Conservation (phyloP, 2,888 invertebrate species). For the Nomada ferruginata region DNA sequence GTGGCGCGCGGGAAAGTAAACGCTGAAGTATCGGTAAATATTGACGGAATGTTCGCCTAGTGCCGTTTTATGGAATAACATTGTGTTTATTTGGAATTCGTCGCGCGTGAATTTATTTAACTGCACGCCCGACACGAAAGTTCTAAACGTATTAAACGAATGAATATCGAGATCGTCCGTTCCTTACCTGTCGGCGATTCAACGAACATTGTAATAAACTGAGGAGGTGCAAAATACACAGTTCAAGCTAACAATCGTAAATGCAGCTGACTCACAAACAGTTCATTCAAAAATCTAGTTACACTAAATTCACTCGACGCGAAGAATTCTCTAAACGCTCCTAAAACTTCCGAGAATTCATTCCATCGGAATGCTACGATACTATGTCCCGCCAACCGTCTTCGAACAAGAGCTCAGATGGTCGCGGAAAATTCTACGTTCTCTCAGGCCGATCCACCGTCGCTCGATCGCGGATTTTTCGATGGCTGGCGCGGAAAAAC, state of each 20-base stretch:
- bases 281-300: no score
- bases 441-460: neutral
- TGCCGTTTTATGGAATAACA: neutral
- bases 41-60: neutral
- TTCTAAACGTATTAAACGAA: neutral
- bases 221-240: no score
- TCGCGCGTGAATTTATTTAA: neutral
- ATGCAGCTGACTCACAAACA: no score
- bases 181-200: neutral
- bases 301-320: no score
- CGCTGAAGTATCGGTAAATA: conserved; percentile 9
- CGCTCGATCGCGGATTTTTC: conserved; percentile 35
- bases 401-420: neutral
- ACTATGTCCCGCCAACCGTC: neutral
- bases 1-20: neutral
- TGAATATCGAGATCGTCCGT: neutral
- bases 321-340: no score
- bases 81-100: neutral
- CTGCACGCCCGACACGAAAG: no score
- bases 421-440: neutral
- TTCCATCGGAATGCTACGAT: no score
- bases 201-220: no score
- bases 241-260: no score
- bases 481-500: conserved; percentile 21
- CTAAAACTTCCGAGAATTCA: no score